phyloP scores from a whole-genome alignment of 2,113 vertebrate species.

The Chaetorhynchus papuensis region DNA sequence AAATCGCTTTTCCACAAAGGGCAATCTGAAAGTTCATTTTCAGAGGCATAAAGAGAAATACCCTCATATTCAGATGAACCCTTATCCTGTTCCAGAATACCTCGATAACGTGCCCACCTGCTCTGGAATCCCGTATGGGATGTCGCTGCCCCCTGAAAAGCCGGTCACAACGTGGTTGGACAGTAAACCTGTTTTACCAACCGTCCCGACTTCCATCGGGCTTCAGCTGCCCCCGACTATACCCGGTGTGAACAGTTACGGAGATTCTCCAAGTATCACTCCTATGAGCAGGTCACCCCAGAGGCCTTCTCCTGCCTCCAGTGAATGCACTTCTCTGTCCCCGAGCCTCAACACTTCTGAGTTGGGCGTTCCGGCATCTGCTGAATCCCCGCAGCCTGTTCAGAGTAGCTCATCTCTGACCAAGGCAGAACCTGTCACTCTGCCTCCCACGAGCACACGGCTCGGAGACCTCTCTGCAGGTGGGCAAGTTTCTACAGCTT shows the following conservation, averaged over 20 bases:
- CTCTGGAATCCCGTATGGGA: constrained; percentile 96
- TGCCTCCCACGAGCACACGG: constrained; percentile 74
- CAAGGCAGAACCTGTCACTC: constrained; percentile 82
- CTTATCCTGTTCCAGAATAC: constrained; percentile 98
- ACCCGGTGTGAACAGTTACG: constrained; percentile 77
- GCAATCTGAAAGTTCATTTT: constrained; percentile 98
- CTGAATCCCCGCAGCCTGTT: constrained; percentile 81
- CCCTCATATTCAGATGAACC: constrained; percentile 99
- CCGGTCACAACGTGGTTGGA: constrained; percentile 97
- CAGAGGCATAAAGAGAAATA: constrained; percentile 99
- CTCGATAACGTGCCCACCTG: constrained; percentile 98
- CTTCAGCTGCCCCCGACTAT: constrained; percentile 92
- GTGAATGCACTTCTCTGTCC: constrained; percentile 92
- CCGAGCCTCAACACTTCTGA: constrained; percentile 86
- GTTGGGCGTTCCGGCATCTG: constrained; percentile 64
- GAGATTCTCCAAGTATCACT: constrained; percentile 89
- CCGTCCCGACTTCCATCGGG: constrained; percentile 83
- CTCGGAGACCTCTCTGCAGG: constrained; percentile 76
- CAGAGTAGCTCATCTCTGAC: constrained; percentile 73
- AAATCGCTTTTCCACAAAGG: constrained; percentile 98
- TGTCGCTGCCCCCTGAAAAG: constrained; percentile 96
- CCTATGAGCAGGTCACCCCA: constrained; percentile 91
- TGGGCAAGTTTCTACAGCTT: constrained; percentile 76
- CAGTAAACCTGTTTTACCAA: constrained; percentile 92
- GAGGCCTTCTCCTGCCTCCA: constrained; percentile 91